Base-by-base conservation (phyloP, 2,113 vertebrate genomes). In the Numida meleagris region DNA sequence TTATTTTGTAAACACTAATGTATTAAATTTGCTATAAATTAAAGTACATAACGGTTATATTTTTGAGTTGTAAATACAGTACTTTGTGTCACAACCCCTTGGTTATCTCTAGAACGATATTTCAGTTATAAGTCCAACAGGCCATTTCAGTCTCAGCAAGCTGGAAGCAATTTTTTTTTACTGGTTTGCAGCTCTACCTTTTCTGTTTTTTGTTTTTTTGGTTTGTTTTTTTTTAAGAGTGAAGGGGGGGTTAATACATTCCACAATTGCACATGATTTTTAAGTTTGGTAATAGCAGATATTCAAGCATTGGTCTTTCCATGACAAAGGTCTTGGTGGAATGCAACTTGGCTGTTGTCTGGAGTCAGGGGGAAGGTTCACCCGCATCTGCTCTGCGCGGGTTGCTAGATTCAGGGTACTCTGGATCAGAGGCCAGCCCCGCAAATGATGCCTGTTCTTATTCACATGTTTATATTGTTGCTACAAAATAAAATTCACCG, bases 1-100 rank as follows among this genome's bases (percentile, higher is more conserved):
- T 98, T 98, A 98, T 98, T 99, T 98, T 98, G 96, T 98, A 98
- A 99, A 99, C 98, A 99, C 98, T 99, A 99, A 99, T 99, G 98
- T 99, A 99, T 98, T 99, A 98, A 98, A 98, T 98, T 99, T 99
- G 98, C 98, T 99, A 98, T 98, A 98, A 98, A 99, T 98, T 99
- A 99, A 99, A 99, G 98, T 98, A 98, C 98, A 98, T 99, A 97
- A 98, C 97, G 97, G 91, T 94, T 97, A 86, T 94, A 96, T 96
- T 98, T 98, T 97, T 97, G 95, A 97, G 98, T 98, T 98, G 96
- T 97, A 96, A 95, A 96, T 96, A 97, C 94, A 95, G 93, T 97
- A 96, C 96, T 97, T 94, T 94, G 96, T 97, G 97, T 97, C 97
- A 92, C 62, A 6, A 95, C 93, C 92, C 89, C 94, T 87, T 86